Evolutionary conservation across 2,888 invertebrate genomes (phyloP).

Genomic region (Chloroclysta siterata): DNA sequence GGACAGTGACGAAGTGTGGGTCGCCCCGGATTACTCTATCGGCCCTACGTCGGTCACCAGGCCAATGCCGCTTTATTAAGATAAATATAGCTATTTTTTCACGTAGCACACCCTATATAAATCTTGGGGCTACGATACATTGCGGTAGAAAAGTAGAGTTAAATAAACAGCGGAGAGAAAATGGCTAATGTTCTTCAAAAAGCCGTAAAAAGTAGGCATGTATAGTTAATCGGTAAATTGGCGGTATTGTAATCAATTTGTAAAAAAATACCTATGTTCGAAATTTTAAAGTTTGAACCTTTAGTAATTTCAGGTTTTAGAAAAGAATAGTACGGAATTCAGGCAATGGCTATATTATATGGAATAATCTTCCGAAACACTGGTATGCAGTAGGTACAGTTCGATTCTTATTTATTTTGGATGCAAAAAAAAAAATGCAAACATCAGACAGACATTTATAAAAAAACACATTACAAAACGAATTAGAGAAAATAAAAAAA

Average conservation of each 20-base stretch:
- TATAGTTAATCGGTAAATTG: background rate
- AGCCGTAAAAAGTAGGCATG: constrained; percentile 8
- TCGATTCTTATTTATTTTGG: background rate
- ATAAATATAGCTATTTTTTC: constrained; percentile 61
- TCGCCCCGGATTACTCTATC: constrained; percentile 63
- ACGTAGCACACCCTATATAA: constrained; percentile 42
- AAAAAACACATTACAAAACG: too few relatives aligned
- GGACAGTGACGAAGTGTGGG: constrained; percentile 79
- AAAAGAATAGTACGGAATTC: too few relatives aligned
- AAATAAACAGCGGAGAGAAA: constrained; percentile 29
- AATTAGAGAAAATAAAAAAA: too few relatives aligned
- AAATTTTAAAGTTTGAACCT: too few relatives aligned
- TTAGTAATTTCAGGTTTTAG: too few relatives aligned
- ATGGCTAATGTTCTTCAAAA: constrained; percentile 13
- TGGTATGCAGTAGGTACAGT: too few relatives aligned
- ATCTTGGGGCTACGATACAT: constrained; percentile 36
- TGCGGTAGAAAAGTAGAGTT: constrained; percentile 31
- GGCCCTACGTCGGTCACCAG: constrained; percentile 56
- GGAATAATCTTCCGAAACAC: too few relatives aligned
- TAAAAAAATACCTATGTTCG: too few relatives aligned
- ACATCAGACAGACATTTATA: too few relatives aligned
- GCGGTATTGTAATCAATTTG: background rate
- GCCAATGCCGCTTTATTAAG: constrained; percentile 64
- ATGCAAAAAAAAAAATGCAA: background rate
- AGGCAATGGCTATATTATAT: too few relatives aligned